Evolutionary conservation across 2,113 vertebrate species (phyloP), one percentile per base, ranked within the genome.

Genomic region (Antennarius striatus): DNA sequence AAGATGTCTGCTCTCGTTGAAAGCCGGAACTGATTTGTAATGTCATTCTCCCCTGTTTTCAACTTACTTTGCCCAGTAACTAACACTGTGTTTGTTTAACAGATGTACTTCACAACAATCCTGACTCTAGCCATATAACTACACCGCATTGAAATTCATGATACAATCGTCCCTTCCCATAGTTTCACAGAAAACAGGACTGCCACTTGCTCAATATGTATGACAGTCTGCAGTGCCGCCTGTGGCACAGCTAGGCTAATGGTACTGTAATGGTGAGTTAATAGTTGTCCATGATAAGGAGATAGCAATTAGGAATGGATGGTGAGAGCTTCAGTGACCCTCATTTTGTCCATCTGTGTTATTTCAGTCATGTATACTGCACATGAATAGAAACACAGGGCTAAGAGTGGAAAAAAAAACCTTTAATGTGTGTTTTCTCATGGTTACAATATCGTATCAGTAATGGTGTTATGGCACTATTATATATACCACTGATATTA

Each of bases 401-500:
- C 22, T 22, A 22, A 22, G 22, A 22, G 22, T 22, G 22, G 22
- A 22, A 22, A 2, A 22, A 2, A 22, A 22, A 22, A 1, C 22
- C 22, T 22, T 22, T 22, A 22, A 22, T 22, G 22, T 22, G 22
- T 22, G 22, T 22, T 22, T 22, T 22, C 2, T 22, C 22, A 22
- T 22, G 22, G 22, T 22, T 22, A 22, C 22, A 22, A 61, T 36
- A 77, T 56, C 48, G 63, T 57, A 63, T 76, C 68, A 69, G 51
- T 55, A 79, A 64, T 13, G 61, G 4, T 28, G 28, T 39, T 48
- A 77, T 87, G 10, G 39, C 39, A 10, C 10, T 40, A 22, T 10
- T 40, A 68, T 82, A 77, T 73, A 61, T 50, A 67, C 77, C 71
- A 88, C 83, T 83, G 77, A 84, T 86, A 64, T 79, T 80, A 75